Percentiles rank a stretch among this genome's conserved stretches.
These are phyloP conservation scores for Sebastes aleutianus DNA, from an alignment of 2,797 vertebrate genomes.

Conservation along the genomic window DNA sequence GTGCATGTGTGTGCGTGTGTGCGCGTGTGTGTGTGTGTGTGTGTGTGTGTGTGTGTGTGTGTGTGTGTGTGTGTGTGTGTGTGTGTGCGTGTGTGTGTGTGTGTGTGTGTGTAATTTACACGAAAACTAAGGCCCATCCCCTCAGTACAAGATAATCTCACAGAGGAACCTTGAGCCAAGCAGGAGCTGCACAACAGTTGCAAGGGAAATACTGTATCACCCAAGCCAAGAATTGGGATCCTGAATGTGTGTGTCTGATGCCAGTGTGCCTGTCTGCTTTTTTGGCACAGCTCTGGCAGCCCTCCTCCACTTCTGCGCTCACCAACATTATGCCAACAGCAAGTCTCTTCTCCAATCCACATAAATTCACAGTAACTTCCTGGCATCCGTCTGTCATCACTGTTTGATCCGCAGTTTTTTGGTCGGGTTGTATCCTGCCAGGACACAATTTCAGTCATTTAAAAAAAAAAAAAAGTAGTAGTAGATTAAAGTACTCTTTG, in stretches of 20 bases:
- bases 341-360: slow-evolving; percentile 23
- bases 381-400: slow-evolving; percentile 20
- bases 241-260: background rate
- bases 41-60: background rate
- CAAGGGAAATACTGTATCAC: slow-evolving; percentile 15
- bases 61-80: background rate
- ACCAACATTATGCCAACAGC: slow-evolving; percentile 5
- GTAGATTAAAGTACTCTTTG: background rate
- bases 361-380: slow-evolving; percentile 30
- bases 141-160: slow-evolving; percentile 26
- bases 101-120: background rate
- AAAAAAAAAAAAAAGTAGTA: background rate
- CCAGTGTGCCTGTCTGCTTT: background rate
- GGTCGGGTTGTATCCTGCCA: background rate
- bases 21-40: background rate
- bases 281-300: slow-evolving; percentile 7
- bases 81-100: too few relatives aligned
- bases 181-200: slow-evolving; percentile 36
- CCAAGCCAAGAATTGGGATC: slow-evolving; percentile 10
- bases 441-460: background rate
- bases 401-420: background rate
- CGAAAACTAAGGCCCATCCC: background rate
- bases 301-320: slow-evolving; percentile 33
- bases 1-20: background rate
- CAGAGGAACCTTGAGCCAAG: background rate